Percentiles rank a stretch among this genome's conserved stretches.
Conservation (phyloP, 2,113 vertebrate genomes). For the Scopus umbretta region DNA sequence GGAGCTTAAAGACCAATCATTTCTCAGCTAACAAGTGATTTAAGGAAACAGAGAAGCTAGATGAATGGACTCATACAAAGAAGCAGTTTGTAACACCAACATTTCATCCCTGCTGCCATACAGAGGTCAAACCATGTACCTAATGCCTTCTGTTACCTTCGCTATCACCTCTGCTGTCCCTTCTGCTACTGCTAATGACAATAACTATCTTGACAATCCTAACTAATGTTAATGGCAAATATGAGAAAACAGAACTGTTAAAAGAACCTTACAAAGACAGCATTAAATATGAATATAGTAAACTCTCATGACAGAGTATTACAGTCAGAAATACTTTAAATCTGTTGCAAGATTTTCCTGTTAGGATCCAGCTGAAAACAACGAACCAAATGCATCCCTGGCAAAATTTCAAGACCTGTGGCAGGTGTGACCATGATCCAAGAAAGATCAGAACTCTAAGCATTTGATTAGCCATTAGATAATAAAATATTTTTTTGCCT, state of each 20-base stretch:
- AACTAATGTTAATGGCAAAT: neutral
- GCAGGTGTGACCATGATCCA: neutral
- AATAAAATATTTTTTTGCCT: slow-evolving; percentile 64
- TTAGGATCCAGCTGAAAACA: neutral
- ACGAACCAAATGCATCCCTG: neutral
- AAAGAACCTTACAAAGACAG: neutral
- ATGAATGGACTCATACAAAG: neutral
- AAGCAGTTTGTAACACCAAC: neutral
- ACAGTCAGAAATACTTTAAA: neutral
- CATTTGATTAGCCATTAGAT: neutral
- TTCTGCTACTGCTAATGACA: neutral
- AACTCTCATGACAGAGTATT: neutral
- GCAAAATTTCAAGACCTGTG: neutral
- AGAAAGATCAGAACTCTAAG: neutral
- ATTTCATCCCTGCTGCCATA: neutral
- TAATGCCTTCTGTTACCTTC: neutral
- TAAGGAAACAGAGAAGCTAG: neutral
- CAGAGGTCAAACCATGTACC: neutral
- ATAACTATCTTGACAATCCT: neutral
- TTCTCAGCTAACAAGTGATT: neutral
- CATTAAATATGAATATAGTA: neutral
- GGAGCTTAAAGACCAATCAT: neutral
- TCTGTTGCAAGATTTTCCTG: neutral
- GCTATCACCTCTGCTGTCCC: neutral
- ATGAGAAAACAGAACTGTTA: neutral